phyloP scores from a whole-genome alignment of 1,140 invertebrate species.

The Drosophila chauvacae region DNA sequence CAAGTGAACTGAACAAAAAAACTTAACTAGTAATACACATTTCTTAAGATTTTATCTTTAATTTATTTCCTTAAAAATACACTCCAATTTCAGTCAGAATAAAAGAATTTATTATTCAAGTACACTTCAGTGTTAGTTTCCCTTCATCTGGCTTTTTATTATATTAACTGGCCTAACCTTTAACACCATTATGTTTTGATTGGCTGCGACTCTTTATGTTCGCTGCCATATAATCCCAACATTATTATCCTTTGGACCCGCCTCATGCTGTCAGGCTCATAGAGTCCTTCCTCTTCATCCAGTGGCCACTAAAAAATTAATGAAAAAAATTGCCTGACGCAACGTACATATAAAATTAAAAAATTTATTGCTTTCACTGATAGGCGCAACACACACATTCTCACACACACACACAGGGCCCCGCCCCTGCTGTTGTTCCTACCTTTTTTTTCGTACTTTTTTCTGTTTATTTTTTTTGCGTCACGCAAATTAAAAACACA shows the following conservation, averaged over 20 bases:
- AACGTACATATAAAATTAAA: slow-evolving; percentile 69
- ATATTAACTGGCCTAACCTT: neutral
- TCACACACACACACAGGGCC: slow-evolving; percentile 37
- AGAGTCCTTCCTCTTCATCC: slow-evolving; percentile 13
- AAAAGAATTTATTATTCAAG: no score
- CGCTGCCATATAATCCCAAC: neutral
- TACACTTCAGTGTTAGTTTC: neutral
- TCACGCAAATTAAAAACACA: slow-evolving; percentile 69
- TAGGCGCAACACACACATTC: slow-evolving; percentile 54
- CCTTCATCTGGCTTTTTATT: neutral
- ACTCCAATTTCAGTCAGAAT: no score
- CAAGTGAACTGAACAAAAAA: no score
- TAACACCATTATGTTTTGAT: neutral
- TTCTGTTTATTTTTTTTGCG: neutral
- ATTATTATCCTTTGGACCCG: slow-evolving; percentile 17
- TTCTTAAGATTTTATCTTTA: no score
- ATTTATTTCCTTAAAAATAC: no score
- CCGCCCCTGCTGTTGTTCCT: slow-evolving; percentile 3
- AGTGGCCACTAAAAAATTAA: slow-evolving; percentile 76
- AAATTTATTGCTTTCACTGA: slow-evolving; percentile 80
- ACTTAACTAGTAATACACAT: neutral
- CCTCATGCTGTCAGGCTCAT: neutral
- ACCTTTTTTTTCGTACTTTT: neutral
- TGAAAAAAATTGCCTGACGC: slow-evolving; percentile 63
- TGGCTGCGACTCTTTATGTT: slow-evolving; percentile 9